Base-by-base conservation (phyloP, 1,140 invertebrate genomes). In the Nasonia vitripennis region DNA sequence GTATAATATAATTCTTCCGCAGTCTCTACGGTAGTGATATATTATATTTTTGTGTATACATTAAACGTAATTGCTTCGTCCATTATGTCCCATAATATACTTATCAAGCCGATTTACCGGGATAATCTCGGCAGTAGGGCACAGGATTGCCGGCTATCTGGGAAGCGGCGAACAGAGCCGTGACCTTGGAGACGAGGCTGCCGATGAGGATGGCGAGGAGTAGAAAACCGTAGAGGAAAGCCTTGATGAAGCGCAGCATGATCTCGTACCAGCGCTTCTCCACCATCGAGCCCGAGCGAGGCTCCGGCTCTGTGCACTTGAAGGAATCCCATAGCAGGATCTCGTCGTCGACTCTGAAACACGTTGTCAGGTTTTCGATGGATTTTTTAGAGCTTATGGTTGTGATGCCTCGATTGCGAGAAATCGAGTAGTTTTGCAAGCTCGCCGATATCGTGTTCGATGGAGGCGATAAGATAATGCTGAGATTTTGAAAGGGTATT, bases 311-410 rank as follows among this genome's bases (percentile, higher is more conserved):
- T 81, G 96, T 96, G 91, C 96, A 96, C 90, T 97, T 94, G 93
- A 98, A 98, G 27, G 97, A 96, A 94, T 98, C 97, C 98, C 98
- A 98, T 95, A 96, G 96, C 95, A 97, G 97, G 85, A 96, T 96
- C 91, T 98, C 97, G 55, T 90, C 88, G 75, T 90, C 78, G 1
- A 80, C 78, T 51, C 92, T 93, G n/a, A 62, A 62, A n/a, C 20
- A 45, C 1, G 41, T 41, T 27, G 37, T 41, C 1, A 10, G 6
- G 9, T 45, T 45, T 45, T 1, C 6, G 9, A 45, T 45, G 41
- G 10, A 45, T 45, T 45, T 41, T 41, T 45, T 45, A 2, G 41
- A 37, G 5, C 0, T 37, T 37, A 4, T 37, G 34, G 34, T 4
- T 37, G 34, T 0, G 34, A 37, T 37, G 27, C 1, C 27, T 41